A percentile compares a stretch with the other conserved stretches of the same genome.
Evolutionary conservation across 2,797 vertebrate species (phyloP).

Genomic region (Morelia viridis): DNA sequence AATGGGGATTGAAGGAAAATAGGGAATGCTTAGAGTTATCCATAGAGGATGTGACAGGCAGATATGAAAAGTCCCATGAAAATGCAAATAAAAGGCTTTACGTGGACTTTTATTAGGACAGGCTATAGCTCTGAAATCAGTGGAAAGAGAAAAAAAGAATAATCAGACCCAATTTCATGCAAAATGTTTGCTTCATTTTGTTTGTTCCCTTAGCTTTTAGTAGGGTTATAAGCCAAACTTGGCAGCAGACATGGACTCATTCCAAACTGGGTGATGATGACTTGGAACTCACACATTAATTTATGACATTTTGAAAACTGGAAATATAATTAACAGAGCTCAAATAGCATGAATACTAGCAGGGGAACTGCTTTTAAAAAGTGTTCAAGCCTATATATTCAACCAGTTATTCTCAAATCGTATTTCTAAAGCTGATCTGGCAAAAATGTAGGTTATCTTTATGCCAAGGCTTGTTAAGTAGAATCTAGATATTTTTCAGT

Average conservation of each 20-base stretch:
- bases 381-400: not conserved
- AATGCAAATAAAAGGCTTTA: constrained; percentile 71
- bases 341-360: constrained; percentile 6
- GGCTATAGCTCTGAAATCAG: constrained; percentile 67
- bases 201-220: constrained; percentile 64
- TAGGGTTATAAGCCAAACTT: constrained; percentile 74
- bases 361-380: not conserved
- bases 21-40: constrained; percentile 75
- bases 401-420: not conserved
- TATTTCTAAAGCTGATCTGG: not conserved
- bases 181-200: constrained; percentile 68
- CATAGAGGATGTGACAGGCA: constrained; percentile 74
- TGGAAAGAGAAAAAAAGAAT: constrained; percentile 57
- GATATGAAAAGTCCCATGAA: constrained; percentile 70
- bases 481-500: not conserved
- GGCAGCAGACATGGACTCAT: constrained; percentile 72
- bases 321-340: not conserved
- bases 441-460: not conserved
- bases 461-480: not conserved
- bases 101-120: constrained; percentile 58
- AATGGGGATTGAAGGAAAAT: constrained; percentile 68
- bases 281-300: constrained; percentile 46
- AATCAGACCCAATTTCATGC: constrained; percentile 73
- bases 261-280: constrained; percentile 37
- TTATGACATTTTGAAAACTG: constrained; percentile 34